These are phyloP conservation scores for Drosophila nebulosa DNA, from an alignment of 1,140 invertebrate genomes.

Conservation along the genomic window DNA sequence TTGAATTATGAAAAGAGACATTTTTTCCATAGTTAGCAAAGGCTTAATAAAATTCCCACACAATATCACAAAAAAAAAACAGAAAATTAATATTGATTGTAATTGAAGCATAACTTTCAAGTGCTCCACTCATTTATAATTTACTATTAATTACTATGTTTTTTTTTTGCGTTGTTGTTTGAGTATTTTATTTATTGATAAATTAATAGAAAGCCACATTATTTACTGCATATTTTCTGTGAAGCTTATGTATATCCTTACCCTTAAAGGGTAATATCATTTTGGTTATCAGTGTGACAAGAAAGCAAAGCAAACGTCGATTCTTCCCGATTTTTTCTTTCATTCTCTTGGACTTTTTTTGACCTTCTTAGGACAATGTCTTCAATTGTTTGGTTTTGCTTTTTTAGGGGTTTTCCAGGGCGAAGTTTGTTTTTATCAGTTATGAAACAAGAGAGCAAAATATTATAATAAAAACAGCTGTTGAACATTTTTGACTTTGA, in stretches of 20 bases:
- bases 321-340: too few species aligned
- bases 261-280: neutral
- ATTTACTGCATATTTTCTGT: neutral
- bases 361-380: too few species aligned
- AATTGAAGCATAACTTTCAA: conserved; percentile 1
- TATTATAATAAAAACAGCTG: too few species aligned
- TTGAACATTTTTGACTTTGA: too few species aligned
- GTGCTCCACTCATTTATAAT: neutral
- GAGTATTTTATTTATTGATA: neutral
- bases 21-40: neutral
- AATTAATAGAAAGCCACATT: neutral
- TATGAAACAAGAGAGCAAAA: too few species aligned
- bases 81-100: conserved; percentile 1
- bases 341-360: too few species aligned
- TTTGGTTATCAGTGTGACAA: neutral
- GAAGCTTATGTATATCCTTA: neutral
- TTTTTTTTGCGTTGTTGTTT: conserved; percentile 5
- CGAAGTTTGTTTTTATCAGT: too few species aligned
- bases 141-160: neutral
- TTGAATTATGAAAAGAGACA: conserved; percentile 33
- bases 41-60: neutral
- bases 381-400: too few species aligned
- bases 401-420: too few species aligned
- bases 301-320: too few species aligned
- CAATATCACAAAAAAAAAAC: neutral